Evolutionary conservation across 1,140 invertebrate species (phyloP).

Genomic region (Arion vulgaris): DNA sequence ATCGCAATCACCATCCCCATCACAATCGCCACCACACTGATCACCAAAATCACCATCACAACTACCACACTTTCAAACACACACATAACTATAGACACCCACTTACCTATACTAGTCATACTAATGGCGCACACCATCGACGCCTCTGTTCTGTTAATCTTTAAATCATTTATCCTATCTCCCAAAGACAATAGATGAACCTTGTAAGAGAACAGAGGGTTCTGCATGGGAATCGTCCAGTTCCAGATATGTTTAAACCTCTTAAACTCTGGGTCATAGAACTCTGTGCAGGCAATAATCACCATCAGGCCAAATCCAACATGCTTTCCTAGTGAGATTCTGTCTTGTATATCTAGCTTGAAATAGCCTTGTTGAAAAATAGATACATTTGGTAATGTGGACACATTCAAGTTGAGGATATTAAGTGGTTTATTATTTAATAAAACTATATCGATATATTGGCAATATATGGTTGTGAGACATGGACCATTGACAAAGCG

Average conservation of each 20-base stretch:
- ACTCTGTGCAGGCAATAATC: constrained; percentile 37
- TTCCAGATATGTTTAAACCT: constrained; percentile 34
- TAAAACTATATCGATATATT: too few relatives aligned
- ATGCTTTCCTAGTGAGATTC: constrained; percentile 36
- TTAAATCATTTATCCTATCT: constrained; percentile 16
- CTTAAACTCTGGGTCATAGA: constrained; percentile 34
- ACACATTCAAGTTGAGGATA: too few relatives aligned
- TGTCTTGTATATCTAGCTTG: constrained; percentile 37
- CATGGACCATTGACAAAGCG: too few relatives aligned
- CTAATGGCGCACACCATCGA: constrained; percentile 36
- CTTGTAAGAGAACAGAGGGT: constrained; percentile 30
- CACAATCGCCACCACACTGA: too few relatives aligned
- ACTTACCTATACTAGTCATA: constrained; percentile 39
- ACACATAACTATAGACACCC: too few relatives aligned
- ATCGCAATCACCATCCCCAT: too few relatives aligned
- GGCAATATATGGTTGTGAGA: too few relatives aligned
- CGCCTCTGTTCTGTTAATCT: constrained; percentile 30
- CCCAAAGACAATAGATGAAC: constrained; percentile 29
- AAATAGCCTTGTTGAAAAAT: too few relatives aligned
- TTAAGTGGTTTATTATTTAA: too few relatives aligned
- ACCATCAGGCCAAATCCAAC: constrained; percentile 39
- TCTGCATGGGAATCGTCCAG: constrained; percentile 35
- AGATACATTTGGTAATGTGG: too few relatives aligned
- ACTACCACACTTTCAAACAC: too few relatives aligned
- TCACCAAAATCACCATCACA: too few relatives aligned